Conservation (phyloP, 2,797 vertebrate species). For the Coracias cyanogaster region DNA sequence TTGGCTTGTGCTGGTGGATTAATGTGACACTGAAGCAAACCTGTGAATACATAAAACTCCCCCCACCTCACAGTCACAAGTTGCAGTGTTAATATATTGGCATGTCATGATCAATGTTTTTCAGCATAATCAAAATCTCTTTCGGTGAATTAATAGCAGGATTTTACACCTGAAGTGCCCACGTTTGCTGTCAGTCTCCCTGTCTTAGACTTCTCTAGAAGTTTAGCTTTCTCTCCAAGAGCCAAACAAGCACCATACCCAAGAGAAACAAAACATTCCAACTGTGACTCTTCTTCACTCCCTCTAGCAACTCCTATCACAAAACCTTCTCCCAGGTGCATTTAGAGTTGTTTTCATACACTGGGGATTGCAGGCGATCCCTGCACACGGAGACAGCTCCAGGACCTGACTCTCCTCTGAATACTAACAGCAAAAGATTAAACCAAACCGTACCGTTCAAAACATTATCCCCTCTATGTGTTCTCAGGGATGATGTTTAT, state of each 20-base stretch:
- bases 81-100: neutral
- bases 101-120: rapidly evolving
- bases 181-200: neutral
- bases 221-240: neutral
- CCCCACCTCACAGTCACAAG: neutral
- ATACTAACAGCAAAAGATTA: neutral
- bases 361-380: neutral
- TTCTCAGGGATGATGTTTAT: too few species aligned
- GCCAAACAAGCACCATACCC: neutral
- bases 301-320: neutral
- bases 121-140: neutral
- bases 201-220: neutral
- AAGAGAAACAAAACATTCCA: neutral
- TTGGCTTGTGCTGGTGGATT: rapidly evolving
- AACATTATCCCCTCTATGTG: neutral
- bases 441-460: neutral
- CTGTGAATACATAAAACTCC: neutral
- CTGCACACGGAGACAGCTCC: neutral
- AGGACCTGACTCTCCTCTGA: rapidly evolving
- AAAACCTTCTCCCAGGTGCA: neutral
- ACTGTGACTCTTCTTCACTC: neutral
- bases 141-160: neutral
- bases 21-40: neutral
- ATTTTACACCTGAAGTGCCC: neutral
- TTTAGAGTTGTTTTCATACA: neutral